These are phyloP conservation scores for Mamestra configurata DNA, from an alignment of 1,140 invertebrate genomes.

Conservation along the genomic window DNA sequence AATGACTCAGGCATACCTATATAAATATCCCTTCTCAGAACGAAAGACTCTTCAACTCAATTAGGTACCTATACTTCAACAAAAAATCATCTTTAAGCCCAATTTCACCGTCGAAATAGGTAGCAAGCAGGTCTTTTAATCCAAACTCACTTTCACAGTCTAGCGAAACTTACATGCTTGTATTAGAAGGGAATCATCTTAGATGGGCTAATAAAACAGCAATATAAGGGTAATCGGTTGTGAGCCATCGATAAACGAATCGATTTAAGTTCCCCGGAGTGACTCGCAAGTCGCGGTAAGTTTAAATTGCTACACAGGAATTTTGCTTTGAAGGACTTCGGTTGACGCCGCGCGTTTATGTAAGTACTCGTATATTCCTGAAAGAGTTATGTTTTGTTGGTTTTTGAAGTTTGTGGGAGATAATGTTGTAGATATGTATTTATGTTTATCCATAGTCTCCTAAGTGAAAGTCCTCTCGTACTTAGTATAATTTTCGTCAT, in stretches of 20 bases:
- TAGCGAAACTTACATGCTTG: conserved; percentile 41
- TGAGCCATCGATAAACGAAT: conserved; percentile 85
- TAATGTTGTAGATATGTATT: too few species aligned
- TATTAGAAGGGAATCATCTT: conserved; percentile 44
- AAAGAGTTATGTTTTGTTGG: conserved; percentile 18
- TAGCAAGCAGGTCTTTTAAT: background rate
- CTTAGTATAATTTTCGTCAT: too few species aligned
- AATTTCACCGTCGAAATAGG: background rate
- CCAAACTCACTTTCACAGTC: conserved; percentile 27
- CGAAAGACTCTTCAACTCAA: background rate
- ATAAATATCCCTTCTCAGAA: background rate
- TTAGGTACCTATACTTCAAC: background rate
- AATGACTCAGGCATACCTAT: background rate
- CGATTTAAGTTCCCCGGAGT: conserved; percentile 83
- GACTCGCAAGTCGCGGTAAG: conserved; percentile 70
- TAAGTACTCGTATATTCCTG: conserved; percentile 5
- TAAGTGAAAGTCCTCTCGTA: too few species aligned
- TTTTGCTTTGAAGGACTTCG: conserved; percentile 65
- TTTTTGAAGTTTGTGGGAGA: conserved; percentile 1
- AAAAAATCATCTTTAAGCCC: too few species aligned
- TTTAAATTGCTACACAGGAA: conserved; percentile 79
- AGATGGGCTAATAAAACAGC: conserved; percentile 77
- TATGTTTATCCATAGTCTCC: too few species aligned
- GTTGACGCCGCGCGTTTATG: conserved; percentile 28
- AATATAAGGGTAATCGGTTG: conserved; percentile 81